phyloP scores from a whole-genome alignment of 2,113 vertebrate genomes.

The Mormyrus lacerda region DNA sequence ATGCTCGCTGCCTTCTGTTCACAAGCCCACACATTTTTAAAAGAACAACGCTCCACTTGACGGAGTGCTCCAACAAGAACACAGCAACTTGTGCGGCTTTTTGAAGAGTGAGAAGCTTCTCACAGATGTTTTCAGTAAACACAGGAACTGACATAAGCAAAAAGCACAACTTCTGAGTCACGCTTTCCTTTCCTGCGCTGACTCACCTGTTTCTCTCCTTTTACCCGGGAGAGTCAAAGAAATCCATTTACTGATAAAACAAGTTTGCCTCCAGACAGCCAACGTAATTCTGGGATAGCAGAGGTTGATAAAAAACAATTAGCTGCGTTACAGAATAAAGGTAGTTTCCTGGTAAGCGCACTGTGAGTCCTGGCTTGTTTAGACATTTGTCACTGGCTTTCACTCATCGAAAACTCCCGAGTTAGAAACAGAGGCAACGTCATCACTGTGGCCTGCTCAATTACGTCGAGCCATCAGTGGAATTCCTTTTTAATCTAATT shows the following conservation, averaged over 20 bases:
- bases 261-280: background rate
- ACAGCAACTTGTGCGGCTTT: background rate
- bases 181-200: background rate
- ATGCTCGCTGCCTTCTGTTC: background rate
- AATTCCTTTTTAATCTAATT: constrained; percentile 3
- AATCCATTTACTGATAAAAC: background rate
- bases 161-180: background rate
- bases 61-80: background rate
- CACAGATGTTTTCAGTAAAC: background rate
- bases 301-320: background rate
- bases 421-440: background rate
- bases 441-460: background rate
- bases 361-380: background rate
- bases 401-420: background rate
- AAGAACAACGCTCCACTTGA: background rate
- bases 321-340: background rate
- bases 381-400: background rate
- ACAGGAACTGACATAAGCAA: constrained; percentile 3
- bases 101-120: background rate
- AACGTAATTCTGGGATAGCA: background rate
- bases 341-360: background rate
- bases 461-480: background rate
- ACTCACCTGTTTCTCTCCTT: background rate
- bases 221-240: background rate
- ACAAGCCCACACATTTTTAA: background rate